These are phyloP conservation scores for Frieseomelitta varia DNA, from an alignment of 1,140 invertebrate species.

Conservation along the genomic window DNA sequence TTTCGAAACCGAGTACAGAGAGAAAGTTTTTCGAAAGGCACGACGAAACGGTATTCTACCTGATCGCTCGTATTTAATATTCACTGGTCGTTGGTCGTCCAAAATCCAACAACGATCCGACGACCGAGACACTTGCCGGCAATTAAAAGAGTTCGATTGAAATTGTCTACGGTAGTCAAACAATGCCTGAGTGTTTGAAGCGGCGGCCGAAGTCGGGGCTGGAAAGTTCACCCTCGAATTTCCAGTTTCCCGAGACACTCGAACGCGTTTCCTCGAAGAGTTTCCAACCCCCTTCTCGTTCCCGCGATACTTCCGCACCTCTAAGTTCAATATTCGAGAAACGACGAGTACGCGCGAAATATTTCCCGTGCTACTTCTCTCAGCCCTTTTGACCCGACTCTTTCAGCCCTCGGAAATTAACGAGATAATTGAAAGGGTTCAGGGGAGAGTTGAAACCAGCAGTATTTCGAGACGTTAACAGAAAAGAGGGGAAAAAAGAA, in stretches of 20 bases:
- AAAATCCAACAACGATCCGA: not conserved
- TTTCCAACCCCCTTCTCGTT: not conserved
- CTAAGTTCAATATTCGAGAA: not conserved
- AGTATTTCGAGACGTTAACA: not conserved
- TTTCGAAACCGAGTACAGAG: not conserved
- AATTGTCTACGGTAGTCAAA: constrained; percentile 12
- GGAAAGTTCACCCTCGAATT: constrained; percentile 9
- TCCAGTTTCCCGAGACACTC: not conserved
- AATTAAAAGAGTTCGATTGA: constrained; percentile 15
- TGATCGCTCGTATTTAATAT: not conserved
- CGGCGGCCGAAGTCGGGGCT: not conserved
- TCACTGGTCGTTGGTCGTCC: not conserved
- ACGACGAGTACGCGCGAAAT: not conserved
- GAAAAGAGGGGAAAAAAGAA: no score
- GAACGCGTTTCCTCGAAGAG: not conserved
- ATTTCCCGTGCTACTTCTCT: not conserved
- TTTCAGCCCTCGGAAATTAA: not conserved
- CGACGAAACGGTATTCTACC: not conserved
- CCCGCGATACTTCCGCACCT: not conserved
- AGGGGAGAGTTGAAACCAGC: not conserved
- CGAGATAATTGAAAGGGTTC: constrained; percentile 14
- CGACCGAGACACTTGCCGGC: not conserved
- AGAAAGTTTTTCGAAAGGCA: not conserved
- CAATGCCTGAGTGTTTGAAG: not conserved
- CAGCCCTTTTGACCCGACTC: not conserved